A percentile compares a stretch with the other conserved stretches of the same genome.
These are phyloP conservation scores for Pygathrix nemaeus DNA, from an alignment of 2,113 vertebrate genomes.

Conservation along the genomic window DNA sequence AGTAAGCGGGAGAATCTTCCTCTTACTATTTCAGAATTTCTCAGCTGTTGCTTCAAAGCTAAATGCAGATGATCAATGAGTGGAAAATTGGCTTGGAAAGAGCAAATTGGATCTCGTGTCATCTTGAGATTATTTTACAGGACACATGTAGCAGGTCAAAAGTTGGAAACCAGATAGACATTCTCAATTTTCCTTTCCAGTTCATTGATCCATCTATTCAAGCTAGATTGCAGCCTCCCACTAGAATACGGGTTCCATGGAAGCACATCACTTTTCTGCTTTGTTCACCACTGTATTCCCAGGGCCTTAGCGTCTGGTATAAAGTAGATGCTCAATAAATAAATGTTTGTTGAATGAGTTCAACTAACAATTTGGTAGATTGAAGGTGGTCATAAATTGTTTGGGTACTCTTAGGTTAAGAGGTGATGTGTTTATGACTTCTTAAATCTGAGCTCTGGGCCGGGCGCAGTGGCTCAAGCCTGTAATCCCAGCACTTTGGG, in stretches of 20 bases:
- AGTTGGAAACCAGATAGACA: background rate
- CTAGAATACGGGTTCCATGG: background rate
- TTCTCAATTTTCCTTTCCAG: too few relatives aligned
- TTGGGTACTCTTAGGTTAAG: background rate
- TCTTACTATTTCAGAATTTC: background rate
- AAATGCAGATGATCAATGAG: background rate
- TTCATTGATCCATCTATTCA: background rate
- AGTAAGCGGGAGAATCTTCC: background rate
- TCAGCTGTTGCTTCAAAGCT: background rate
- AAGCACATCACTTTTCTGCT: background rate
- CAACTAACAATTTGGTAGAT: fast-evolving
- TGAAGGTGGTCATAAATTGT: fast-evolving
- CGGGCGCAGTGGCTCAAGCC: too few relatives aligned
- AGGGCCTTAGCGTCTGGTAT: background rate
- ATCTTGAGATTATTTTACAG: background rate
- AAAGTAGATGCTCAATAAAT: background rate
- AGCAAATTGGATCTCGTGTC: background rate
- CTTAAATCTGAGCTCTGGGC: too few relatives aligned
- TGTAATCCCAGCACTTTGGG: too few relatives aligned
- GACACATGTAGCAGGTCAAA: background rate
- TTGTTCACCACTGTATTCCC: too few relatives aligned
- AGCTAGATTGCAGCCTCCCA: fast-evolving
- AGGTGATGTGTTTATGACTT: background rate
- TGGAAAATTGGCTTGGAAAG: background rate
- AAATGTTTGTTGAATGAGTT: background rate